Evolutionary conservation across 2,797 vertebrate genomes (phyloP), one percentile per base, ranked within the genome.

Genomic region (Tarsius wallacei): DNA sequence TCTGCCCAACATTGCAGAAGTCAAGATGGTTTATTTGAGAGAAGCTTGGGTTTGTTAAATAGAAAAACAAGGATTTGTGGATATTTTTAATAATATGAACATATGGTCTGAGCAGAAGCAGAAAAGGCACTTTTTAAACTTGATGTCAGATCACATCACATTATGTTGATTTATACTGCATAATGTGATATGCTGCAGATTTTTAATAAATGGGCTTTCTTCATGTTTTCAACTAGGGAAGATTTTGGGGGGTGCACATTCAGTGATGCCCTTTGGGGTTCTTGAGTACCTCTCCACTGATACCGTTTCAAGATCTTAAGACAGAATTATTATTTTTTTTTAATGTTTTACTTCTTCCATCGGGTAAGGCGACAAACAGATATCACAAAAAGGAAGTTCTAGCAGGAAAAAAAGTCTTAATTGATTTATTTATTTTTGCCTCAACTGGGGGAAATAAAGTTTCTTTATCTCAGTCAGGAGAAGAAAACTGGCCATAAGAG

Each of bases 131-230:
- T 85, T 96, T 82, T 96, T 93, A 88, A 96, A 57, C 83, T 95
- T 90, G 74, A 87, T 97, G 98, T 98, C 97, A 97, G 55, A 97
- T 94, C 91, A 93, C 68, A 98, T 97, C 97, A 97, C 91, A 97
- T 98, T 98, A 97, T 93, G 91, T 63, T 97, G 84, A 33, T 49
- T 93, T 97, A 76, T 90, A 89, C 95, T 97, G 85, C 77, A 97
- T 87, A 98, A 97, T 93, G 28, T 96, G 96, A 97, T 97, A 90
- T 94, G 82, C 80, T 96, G 87, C 96, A 97, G 87, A 96, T 96
- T 98, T 97, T 98, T 98, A 98, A 98, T 97, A 97, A 89, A 96
- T 61, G 81, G 83, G 74, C 57, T 74, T 98, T 93, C 85, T 94
- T 96, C 96, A 87, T 78, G 19, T 83, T 91, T 70, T 97, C 71